Evolutionary conservation across 2,888 invertebrate species (phyloP).

Genomic region (Mongoloraphidia duomilia): DNA sequence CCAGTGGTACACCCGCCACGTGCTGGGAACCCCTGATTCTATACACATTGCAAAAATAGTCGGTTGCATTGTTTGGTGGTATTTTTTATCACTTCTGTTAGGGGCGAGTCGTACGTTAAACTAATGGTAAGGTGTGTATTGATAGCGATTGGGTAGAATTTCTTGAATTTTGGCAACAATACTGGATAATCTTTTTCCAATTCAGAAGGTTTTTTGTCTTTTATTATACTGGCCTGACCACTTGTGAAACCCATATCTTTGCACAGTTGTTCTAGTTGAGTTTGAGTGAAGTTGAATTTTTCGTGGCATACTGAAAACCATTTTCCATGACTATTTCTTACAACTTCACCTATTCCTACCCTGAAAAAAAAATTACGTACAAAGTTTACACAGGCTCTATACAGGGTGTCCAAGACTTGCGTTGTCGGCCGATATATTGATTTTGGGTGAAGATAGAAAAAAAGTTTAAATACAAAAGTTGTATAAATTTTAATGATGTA

Average conservation of each 20-base stretch:
- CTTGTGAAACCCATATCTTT: conserved; percentile 42
- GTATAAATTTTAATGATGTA: too few relatives aligned
- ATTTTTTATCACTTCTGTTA: neutral
- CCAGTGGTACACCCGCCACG: too few relatives aligned
- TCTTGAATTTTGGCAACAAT: too few relatives aligned
- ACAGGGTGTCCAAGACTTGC: too few relatives aligned
- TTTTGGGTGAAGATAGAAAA: too few relatives aligned
- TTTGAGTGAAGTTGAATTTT: conserved; percentile 34
- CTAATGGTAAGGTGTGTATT: too few relatives aligned
- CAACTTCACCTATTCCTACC: conserved; percentile 48
- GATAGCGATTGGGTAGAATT: too few relatives aligned
- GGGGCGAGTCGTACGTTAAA: neutral
- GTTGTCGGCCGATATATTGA: too few relatives aligned
- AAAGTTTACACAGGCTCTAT: neutral
- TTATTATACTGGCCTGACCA: conserved; percentile 31
- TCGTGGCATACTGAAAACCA: conserved; percentile 55
- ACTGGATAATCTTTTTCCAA: too few relatives aligned
- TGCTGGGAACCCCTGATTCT: neutral
- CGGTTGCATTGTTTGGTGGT: neutral
- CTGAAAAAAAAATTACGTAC: conserved; percentile 23
- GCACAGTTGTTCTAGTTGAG: conserved; percentile 45
- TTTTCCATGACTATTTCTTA: conserved; percentile 47
- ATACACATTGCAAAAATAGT: neutral
- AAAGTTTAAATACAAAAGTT: too few relatives aligned
- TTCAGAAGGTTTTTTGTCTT: neutral